Evolutionary conservation across 2,797 vertebrate genomes (phyloP), one percentile per base, ranked within the genome.

Genomic region (Channallabes apus): DNA sequence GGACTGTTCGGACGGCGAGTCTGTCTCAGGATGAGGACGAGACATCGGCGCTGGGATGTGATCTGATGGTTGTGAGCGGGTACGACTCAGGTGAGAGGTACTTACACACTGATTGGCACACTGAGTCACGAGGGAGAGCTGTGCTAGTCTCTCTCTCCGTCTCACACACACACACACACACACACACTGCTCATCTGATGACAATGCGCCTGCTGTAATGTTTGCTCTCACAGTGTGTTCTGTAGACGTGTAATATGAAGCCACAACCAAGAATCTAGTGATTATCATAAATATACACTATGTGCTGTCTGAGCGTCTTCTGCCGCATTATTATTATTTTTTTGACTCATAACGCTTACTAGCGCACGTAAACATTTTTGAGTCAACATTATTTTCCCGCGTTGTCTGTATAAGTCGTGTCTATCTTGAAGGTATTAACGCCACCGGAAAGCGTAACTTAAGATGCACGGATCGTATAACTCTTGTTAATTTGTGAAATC

Each of bases 71-170:
- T 18, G 56, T 56, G 27, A 67, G 20, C 71, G 32, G 69, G 38
- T 71, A 35, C 9, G 79, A 41, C 46, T 51, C 32, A 38, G 46
- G 51, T 14, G 8, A 58, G 61, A 73, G 69, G 78, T 67, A 7
- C 81, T 67, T 84, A 85, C 78, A 87, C 58, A 54, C 61, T 76
- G 68, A 86, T 87, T 89, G 71, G 67, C 67, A 73, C 69, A 51
- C 58, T 38, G 68, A 65, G 84, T 51, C 56, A 29, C 15, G 58
- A 20, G 51, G 27, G 56, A 81, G 69, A 80, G 65, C 35, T 41
- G 29, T 32, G 72, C 78, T 61, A 54, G 82, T 85, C 54, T 18
- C 71, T 27, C 27, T 29, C 64, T 2, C 46, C 12, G 51, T 9
- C 82, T 59, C 35, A 77, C 54, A 76, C 51, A 76, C 73, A 76